Percentiles rank a stretch among this genome's conserved stretches.
phyloP scores from a whole-genome alignment of 1,140 invertebrate genomes.

The Panonychus citri region DNA sequence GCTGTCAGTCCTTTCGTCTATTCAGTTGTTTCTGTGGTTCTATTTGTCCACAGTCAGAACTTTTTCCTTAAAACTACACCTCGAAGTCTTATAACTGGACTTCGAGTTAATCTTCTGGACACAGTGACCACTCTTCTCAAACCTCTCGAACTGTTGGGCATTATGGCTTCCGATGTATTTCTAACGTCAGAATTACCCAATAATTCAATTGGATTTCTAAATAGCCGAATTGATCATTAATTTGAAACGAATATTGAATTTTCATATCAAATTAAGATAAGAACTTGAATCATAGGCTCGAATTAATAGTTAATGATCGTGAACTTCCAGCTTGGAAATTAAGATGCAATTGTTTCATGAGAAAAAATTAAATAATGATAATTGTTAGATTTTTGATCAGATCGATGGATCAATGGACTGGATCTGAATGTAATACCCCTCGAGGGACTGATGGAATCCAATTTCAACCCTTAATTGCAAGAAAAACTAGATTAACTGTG shows the following conservation, averaged over 20 bases:
- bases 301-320: too few relatives aligned
- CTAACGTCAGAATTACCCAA: conserved; percentile 5
- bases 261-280: too few relatives aligned
- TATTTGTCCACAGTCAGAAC: background rate
- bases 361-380: too few relatives aligned
- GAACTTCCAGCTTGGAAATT: too few relatives aligned
- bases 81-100: background rate
- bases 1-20: background rate
- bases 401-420: conserved; percentile 8
- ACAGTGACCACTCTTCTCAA: background rate
- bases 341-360: too few relatives aligned
- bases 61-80: background rate
- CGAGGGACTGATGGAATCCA: conserved; percentile 20
- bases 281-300: too few relatives aligned
- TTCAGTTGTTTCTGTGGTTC: background rate
- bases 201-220: conserved; percentile 11
- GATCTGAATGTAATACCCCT: conserved; percentile 14
- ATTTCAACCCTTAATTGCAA: conserved; percentile 17
- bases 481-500: conserved; percentile 12
- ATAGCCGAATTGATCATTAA: too few relatives aligned
- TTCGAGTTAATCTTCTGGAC: background rate
- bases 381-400: background rate
- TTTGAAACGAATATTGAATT: too few relatives aligned
- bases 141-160: background rate
- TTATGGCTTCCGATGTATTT: conserved; percentile 3